phyloP scores from a whole-genome alignment of 2,888 invertebrate genomes.

The Lacanobia oleracea region DNA sequence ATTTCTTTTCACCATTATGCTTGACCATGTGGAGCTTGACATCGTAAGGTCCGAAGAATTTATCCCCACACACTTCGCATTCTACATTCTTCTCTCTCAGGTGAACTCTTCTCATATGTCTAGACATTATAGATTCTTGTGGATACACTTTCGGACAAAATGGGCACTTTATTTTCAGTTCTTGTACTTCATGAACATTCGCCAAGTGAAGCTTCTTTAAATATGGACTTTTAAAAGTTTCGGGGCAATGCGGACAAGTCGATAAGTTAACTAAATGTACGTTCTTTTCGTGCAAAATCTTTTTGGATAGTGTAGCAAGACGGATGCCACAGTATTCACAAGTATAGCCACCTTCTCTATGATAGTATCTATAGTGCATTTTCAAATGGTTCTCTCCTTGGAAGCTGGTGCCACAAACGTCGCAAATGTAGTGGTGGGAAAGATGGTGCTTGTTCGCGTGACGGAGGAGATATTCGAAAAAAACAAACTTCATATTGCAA shows the following conservation, averaged over 20 bases:
- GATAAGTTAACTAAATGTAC: slow-evolving; percentile 82
- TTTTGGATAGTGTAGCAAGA: slow-evolving; percentile 85
- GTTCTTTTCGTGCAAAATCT: slow-evolving; percentile 86
- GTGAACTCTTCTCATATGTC: slow-evolving; percentile 91
- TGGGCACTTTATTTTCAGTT: slow-evolving; percentile 86
- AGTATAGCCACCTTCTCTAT: slow-evolving; percentile 84
- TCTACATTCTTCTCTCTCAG: slow-evolving; percentile 87
- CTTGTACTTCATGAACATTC: slow-evolving; percentile 85
- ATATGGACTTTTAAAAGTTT: slow-evolving; percentile 86
- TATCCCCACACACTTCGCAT: slow-evolving; percentile 86
- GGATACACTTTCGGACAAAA: slow-evolving; percentile 87
- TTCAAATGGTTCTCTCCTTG: slow-evolving; percentile 87
- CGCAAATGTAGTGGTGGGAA: slow-evolving; percentile 87
- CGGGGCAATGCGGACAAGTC: slow-evolving; percentile 84
- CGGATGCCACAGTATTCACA: slow-evolving; percentile 88
- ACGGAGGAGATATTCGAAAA: slow-evolving; percentile 84
- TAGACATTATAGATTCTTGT: slow-evolving; percentile 90
- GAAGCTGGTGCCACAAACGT: slow-evolving; percentile 87
- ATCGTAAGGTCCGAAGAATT: slow-evolving; percentile 85
- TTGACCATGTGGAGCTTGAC: slow-evolving; percentile 88
- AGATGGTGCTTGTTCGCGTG: slow-evolving; percentile 87
- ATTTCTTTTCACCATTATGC: slow-evolving; percentile 90
- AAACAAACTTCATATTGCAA: slow-evolving; percentile 85
- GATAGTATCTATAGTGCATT: slow-evolving; percentile 88
- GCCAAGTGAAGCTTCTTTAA: slow-evolving; percentile 85